Evolutionary conservation across 2,888 invertebrate species (phyloP).

Genomic region (Tetanocera ferruginea): DNA sequence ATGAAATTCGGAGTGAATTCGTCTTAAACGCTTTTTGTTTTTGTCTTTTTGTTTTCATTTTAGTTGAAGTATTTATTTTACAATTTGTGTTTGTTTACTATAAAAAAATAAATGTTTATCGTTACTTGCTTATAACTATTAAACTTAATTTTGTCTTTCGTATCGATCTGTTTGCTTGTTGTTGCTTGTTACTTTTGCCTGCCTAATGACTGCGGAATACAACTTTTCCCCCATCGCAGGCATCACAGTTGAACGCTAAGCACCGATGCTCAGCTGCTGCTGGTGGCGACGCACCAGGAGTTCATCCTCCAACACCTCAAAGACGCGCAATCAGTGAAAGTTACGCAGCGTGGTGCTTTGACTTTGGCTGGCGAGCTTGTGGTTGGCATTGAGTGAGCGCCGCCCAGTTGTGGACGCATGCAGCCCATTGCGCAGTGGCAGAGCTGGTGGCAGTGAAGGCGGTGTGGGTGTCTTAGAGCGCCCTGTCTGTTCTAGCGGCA

Average conservation of each 20-base stretch:
- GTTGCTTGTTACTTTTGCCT: not conserved
- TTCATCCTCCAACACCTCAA: constrained; percentile 47
- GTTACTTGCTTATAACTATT: not conserved
- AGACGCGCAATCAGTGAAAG: constrained; percentile 63
- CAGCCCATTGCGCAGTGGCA: constrained; percentile 67
- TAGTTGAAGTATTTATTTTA: not conserved
- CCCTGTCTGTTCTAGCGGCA: constrained; percentile 65
- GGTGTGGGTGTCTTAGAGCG: constrained; percentile 66
- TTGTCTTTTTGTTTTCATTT: not conserved
- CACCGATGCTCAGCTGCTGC: constrained; percentile 62
- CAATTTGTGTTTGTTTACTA: not conserved
- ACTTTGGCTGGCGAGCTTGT: constrained; percentile 28
- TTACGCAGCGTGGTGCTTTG: constrained; percentile 61
- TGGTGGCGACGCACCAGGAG: constrained; percentile 51
- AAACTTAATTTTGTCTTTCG: not conserved
- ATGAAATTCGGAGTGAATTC: not conserved
- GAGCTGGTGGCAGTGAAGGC: constrained; percentile 63
- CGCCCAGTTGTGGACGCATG: constrained; percentile 53
- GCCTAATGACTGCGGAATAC: not conserved
- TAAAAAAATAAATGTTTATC: constrained; percentile 1
- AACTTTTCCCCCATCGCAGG: constrained; percentile 47
- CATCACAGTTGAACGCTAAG: constrained; percentile 66
- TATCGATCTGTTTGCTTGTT: constrained; percentile 4
- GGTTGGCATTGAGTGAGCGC: constrained; percentile 46
- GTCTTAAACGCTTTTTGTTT: not conserved